Evolutionary conservation across 2,888 invertebrate species (phyloP).

Genomic region (Sphinx pinastri): DNA sequence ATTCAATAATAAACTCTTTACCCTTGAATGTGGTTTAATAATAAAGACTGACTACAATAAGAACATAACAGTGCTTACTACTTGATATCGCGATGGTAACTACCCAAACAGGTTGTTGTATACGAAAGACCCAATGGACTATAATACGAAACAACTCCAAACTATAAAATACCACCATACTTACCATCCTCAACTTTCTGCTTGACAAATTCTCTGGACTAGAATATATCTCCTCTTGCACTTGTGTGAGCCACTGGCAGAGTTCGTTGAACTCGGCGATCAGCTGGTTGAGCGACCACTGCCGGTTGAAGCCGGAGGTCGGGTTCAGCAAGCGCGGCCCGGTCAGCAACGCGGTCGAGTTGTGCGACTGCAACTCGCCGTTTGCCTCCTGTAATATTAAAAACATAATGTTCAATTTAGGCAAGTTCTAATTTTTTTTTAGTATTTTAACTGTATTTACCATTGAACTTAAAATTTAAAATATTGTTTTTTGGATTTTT

Average conservation of each 20-base stretch:
- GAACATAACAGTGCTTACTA: too few relatives aligned
- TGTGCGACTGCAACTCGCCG: constrained; percentile 88
- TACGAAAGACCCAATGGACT: too few relatives aligned
- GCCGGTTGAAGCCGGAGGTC: constrained; percentile 72
- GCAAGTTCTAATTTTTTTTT: too few relatives aligned
- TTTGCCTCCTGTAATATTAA: constrained; percentile 86
- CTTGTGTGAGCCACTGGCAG: constrained; percentile 91
- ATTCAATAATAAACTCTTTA: too few relatives aligned
- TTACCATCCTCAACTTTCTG: constrained; percentile 87
- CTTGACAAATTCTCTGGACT: constrained; percentile 88
- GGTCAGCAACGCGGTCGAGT: constrained; percentile 75
- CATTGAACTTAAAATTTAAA: too few relatives aligned
- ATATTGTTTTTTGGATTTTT: too few relatives aligned
- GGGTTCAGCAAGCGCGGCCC: constrained; percentile 68
- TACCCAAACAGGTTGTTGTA: too few relatives aligned
- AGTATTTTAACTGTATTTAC: too few relatives aligned
- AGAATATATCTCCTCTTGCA: constrained; percentile 90
- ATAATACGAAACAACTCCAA: too few relatives aligned
- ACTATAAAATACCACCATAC: constrained; percentile 35
- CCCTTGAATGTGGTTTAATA: too few relatives aligned
- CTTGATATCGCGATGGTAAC: too few relatives aligned
- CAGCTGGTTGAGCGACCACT: constrained; percentile 91
- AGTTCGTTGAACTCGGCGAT: constrained; percentile 91
- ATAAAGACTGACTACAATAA: too few relatives aligned
- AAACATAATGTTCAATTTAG: neutral